Evolutionary conservation across 2,888 invertebrate species (phyloP), one percentile per base, ranked within the genome.

Genomic region (Melieria picta): DNA sequence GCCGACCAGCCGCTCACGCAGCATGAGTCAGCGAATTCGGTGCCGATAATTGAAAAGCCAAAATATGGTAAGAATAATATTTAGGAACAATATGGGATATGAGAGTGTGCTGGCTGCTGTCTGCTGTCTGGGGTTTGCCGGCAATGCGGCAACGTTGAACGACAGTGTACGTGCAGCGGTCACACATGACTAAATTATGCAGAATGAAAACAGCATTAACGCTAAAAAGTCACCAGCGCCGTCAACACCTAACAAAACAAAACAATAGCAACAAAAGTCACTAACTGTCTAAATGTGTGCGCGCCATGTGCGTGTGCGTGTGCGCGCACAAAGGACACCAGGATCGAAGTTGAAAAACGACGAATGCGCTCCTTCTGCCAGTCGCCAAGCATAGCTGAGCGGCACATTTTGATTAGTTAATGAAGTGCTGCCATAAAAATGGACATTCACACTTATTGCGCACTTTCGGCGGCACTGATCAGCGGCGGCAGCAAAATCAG

Each of bases 191-290:
- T 70, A 65, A 70, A 70, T 70, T 30, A 30, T 30, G 30, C 42
- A 58, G 64, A 70, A 70, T 60, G 55, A 70, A 70, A 61, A 61
- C 65, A 70, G 58, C 64, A 70, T 70, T 70, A 70, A 65, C 70
- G 58, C 65, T 64, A 30, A 64, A 69, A 69, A 70, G 70, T 64
- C 58, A 58, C 48, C 64, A 62, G 61, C 67, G 62, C 46, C 56
- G 62, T 63, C 50, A 60, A 70, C 57, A 70, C 64, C 56, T 58
- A 69, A 50, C n/a, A 69, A 46, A 69, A 62, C 56, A 61, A 68
- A 50, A 45, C 69, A 45, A 50, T 13, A 13, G 55, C 30, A 69
- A 69, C 5, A 62, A 30, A 42, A 10, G 13, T 10, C 67, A 67
- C n/a, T n/a, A 60, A 60, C n/a, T 52, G 60, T 7, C n/a, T 46